Percentiles rank a stretch among this genome's conserved stretches.
These are phyloP conservation scores for Zaprionus ornatus DNA, from an alignment of 1,140 invertebrate genomes.

Conservation along the genomic window DNA sequence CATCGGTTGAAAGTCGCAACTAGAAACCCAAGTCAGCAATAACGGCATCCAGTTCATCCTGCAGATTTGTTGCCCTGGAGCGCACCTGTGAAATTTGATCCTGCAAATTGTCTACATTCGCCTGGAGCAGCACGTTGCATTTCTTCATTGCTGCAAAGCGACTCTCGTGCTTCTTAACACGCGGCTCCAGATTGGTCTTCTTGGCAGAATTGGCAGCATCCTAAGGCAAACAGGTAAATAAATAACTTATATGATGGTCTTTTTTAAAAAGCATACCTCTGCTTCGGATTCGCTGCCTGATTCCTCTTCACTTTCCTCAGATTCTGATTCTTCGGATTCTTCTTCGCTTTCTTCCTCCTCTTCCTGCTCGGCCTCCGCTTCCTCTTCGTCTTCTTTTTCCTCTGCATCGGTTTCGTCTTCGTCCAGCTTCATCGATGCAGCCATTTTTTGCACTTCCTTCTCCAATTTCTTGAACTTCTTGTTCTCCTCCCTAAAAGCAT, in stretches of 20 bases:
- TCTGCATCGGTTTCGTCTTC: slow-evolving; percentile 90
- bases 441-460: slow-evolving; percentile 95
- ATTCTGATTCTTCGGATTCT: slow-evolving; percentile 87
- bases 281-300: slow-evolving; percentile 88
- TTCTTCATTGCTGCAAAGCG: slow-evolving; percentile 91
- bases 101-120: slow-evolving; percentile 92
- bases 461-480: slow-evolving; percentile 91
- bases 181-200: slow-evolving; percentile 87
- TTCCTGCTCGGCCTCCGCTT: slow-evolving; percentile 86
- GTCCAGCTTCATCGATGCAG: slow-evolving; percentile 90
- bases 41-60: slow-evolving; percentile 92
- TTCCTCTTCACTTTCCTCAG: slow-evolving; percentile 86
- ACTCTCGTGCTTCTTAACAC: slow-evolving; percentile 90
- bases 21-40: slow-evolving; percentile 82
- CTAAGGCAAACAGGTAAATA: slow-evolving; percentile 75
- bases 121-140: slow-evolving; percentile 92
- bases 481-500: slow-evolving; percentile 87
- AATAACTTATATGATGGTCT: background rate
- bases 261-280: slow-evolving; percentile 83
- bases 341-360: slow-evolving; percentile 87
- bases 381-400: slow-evolving; percentile 86
- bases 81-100: slow-evolving; percentile 93
- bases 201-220: slow-evolving; percentile 87
- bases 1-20: background rate
- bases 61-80: slow-evolving; percentile 89